Base-by-base conservation (phyloP, 2,113 vertebrate species). In the Solea solea region DNA sequence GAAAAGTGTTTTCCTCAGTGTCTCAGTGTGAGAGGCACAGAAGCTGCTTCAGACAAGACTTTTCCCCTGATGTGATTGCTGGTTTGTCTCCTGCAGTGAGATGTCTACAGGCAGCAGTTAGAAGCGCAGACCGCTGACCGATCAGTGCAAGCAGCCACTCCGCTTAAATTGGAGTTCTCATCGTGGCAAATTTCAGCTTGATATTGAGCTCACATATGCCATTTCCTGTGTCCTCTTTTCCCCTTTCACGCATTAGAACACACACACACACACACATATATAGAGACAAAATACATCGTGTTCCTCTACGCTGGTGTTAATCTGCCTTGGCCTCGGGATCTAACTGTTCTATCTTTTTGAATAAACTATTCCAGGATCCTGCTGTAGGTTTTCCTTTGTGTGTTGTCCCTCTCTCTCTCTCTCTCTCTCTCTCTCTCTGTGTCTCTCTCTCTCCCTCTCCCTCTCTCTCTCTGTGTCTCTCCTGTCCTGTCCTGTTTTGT, bases 341-440 rank as follows among this genome's bases (percentile, higher is more conserved):
- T 9, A 65, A 64, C 69, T 70, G 69, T 82, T 81, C 73, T 77
- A 39, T 64, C 21, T 64, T 64, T 64, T 39, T 45, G 16, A 25
- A 80, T 74, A 74, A 82, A 61, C 69, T 53, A 11, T 61, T 62
- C 42, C 54, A 54, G 62, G 69, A 62, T 82, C 81, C 72, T 76
- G 60, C 64, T 28, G 49, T 25, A 48, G 53, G 57, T 73, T 76
- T 81, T 58, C 51, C 11, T 69, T 74, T 87, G 59, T 83, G 45
- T 48, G 21, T 48, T 10, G 9, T 48, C 2, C 14, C 45, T 13
- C 2, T 14, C 4, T 5, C 50, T 72, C 9, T 21, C 46, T 68
- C 27, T 75, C 52, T 74, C 66, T 74, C 64, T 69, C 69, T 52
- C 73, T 50, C 66, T 40, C 67, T 76, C 77, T 39, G 7, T 10